These are phyloP conservation scores for Leptothorax acervorum DNA, from an alignment of 2,888 invertebrate species.

Conservation along the genomic window DNA sequence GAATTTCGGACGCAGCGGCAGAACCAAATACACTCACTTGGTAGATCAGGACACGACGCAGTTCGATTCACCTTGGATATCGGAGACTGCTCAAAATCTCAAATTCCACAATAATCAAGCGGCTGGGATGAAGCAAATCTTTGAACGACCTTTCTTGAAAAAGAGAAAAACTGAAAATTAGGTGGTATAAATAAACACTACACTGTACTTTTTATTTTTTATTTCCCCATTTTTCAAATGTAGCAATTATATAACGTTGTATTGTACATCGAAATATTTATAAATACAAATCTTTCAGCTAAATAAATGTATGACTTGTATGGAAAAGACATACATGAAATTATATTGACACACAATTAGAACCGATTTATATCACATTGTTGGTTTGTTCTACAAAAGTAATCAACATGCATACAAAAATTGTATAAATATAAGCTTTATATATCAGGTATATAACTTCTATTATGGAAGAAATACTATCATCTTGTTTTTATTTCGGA, in stretches of 20 bases:
- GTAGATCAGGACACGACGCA: constrained; percentile 99
- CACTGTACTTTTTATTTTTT: background rate
- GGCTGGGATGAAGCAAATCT: constrained; percentile 97
- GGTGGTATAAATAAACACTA: background rate
- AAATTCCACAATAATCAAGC: constrained; percentile 95
- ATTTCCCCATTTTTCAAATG: background rate
- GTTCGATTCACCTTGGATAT: constrained; percentile 98
- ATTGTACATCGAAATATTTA: background rate
- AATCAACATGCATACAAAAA: background rate
- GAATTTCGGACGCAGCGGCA: constrained; percentile 99
- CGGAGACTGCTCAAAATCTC: constrained; percentile 94
- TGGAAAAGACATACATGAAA: background rate
- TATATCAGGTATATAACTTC: background rate
- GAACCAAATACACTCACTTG: constrained; percentile 99
- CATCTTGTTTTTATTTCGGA: background rate
- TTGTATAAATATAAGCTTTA: background rate
- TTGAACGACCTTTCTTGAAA: constrained; percentile 93
- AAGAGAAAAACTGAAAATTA: constrained; percentile 84
- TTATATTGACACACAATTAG: background rate
- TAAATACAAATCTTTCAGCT: background rate
- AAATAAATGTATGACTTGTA: background rate
- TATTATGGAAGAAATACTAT: background rate
- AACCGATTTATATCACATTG: background rate
- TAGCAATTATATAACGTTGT: constrained; percentile 5
- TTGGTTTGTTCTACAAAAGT: background rate